Evolutionary conservation across 2,888 invertebrate genomes (phyloP).

Genomic region (Stratiomys singularior): DNA sequence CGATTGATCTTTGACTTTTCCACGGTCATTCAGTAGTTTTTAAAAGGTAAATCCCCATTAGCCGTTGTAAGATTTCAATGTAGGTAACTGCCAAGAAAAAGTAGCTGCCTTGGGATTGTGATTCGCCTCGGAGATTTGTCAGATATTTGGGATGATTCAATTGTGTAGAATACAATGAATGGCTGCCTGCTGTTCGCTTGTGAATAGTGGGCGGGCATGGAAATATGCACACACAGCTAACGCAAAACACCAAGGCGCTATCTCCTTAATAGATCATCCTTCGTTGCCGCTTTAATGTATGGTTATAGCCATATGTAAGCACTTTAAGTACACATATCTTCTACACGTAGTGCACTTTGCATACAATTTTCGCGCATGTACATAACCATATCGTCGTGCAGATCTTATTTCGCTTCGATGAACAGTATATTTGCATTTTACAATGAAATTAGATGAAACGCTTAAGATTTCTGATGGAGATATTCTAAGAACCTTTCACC

Average conservation of each 20-base stretch:
- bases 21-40: slow-evolving; percentile 12
- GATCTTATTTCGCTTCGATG: no score
- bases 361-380: no score
- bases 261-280: no score
- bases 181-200: slow-evolving; percentile 20
- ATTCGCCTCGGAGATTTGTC: slow-evolving; percentile 2
- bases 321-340: no score
- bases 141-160: neutral
- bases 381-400: no score
- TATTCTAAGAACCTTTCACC: slow-evolving; percentile 34
- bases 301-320: no score
- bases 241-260: no score
- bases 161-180: slow-evolving; percentile 6
- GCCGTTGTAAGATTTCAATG: neutral
- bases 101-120: neutral
- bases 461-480: neutral
- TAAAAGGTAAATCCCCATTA: slow-evolving; percentile 16
- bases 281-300: no score
- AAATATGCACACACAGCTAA: neutral
- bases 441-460: neutral
- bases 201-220: slow-evolving; percentile 27
- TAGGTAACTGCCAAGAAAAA: neutral
- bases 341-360: no score
- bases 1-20: slow-evolving; percentile 43
- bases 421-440: no score